These are phyloP conservation scores for Bostrychus sinensis DNA, from an alignment of 2,113 vertebrate species.

Conservation along the genomic window DNA sequence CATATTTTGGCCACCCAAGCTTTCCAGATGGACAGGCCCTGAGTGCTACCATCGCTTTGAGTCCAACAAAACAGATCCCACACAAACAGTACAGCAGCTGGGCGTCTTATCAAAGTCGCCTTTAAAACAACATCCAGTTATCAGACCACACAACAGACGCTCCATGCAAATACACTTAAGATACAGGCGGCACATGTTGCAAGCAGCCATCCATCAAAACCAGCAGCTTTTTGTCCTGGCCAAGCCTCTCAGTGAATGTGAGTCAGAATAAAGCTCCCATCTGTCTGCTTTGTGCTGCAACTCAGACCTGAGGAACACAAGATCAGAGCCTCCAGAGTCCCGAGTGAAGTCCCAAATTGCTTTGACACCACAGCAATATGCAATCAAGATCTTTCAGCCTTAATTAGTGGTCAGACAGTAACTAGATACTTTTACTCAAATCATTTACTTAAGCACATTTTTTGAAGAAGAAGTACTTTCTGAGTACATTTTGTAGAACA, in stretches of 20 bases:
- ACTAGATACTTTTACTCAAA: no score
- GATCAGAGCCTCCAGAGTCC: constrained; percentile 52
- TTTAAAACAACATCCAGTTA: no score
- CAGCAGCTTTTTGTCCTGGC: constrained; percentile 39
- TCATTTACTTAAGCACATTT: no score
- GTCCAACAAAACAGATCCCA: constrained; percentile 34
- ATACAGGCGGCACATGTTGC: constrained; percentile 10
- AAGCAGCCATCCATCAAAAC: constrained; percentile 53
- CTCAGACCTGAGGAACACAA: constrained; percentile 38
- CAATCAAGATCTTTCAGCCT: constrained; percentile 70
- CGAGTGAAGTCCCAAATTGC: constrained; percentile 53
- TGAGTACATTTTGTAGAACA: no score
- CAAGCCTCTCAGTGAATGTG: constrained; percentile 1
- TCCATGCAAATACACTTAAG: not conserved
- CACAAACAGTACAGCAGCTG: constrained; percentile 32
- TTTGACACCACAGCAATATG: constrained; percentile 67
- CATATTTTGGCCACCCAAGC: no score
- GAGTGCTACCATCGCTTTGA: constrained; percentile 52
- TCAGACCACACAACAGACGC: constrained; percentile 6
- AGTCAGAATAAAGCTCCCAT: constrained; percentile 22
- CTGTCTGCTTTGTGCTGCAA: no score
- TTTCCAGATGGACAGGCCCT: no score
- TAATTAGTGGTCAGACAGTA: no score
- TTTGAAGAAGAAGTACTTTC: no score
- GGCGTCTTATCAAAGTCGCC: no score